These are phyloP conservation scores for Eilema caniola DNA, from an alignment of 2,888 invertebrate species.

Conservation along the genomic window DNA sequence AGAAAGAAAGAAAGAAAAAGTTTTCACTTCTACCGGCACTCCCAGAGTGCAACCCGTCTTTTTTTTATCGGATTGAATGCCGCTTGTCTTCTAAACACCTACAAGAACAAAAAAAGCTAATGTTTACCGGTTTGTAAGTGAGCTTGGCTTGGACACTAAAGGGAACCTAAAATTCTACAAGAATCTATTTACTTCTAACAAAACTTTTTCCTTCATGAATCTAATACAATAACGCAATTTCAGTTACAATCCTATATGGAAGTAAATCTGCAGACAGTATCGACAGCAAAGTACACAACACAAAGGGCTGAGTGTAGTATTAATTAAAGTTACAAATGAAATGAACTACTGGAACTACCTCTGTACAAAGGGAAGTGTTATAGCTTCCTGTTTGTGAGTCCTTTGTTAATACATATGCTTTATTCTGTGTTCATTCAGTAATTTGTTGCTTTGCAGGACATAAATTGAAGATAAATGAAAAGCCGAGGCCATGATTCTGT, in stretches of 20 bases:
- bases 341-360: conserved; percentile 18
- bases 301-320: conserved; percentile 25
- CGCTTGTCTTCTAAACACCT: no score
- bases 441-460: neutral
- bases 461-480: no score
- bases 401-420: conserved; percentile 2
- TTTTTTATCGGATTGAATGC: no score
- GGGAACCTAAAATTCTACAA: neutral
- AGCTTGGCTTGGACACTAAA: no score
- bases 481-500: no score
- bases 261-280: neutral
- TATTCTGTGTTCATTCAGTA: neutral
- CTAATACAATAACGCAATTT: neutral
- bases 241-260: neutral
- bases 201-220: neutral
- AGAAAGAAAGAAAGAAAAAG: no score
- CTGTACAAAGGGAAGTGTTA: neutral
- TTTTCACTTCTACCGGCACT: no score
- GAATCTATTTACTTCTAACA: no score
- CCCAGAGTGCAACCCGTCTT: no score
- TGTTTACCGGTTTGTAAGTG: no score
- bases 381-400: conserved; percentile 17
- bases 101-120: no score
- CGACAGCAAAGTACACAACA: conserved; percentile 13
- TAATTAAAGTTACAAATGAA: conserved; percentile 25